These are phyloP conservation scores for Rhynchophorus ferrugineus DNA, from an alignment of 1,140 invertebrate species.

Conservation along the genomic window DNA sequence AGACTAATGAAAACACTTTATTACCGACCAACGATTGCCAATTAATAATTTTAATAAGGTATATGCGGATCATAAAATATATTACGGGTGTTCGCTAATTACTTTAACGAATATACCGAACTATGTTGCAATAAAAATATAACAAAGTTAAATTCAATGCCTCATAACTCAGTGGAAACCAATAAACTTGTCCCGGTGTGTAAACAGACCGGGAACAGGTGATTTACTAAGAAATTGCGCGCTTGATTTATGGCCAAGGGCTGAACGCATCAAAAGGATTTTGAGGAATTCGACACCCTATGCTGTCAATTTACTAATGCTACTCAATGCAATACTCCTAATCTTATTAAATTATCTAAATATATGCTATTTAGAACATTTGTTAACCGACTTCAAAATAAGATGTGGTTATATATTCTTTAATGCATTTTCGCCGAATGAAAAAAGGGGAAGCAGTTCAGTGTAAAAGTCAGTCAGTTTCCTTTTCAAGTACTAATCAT, in stretches of 20 bases:
- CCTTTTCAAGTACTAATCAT: too few species aligned
- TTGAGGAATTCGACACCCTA: too few species aligned
- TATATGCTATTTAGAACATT: too few species aligned
- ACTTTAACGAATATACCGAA: slow-evolving; percentile 18
- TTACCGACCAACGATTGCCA: slow-evolving; percentile 15
- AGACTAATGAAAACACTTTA: slow-evolving; percentile 8
- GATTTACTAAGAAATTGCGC: slow-evolving; percentile 24
- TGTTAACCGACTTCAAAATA: too few species aligned
- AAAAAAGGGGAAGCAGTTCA: too few species aligned
- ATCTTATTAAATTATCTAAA: too few species aligned
- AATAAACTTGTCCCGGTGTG: slow-evolving; percentile 28
- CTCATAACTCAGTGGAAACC: slow-evolving; percentile 26
- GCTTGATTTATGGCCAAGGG: slow-evolving; percentile 11
- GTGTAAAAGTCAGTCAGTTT: too few species aligned
- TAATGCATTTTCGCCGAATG: too few species aligned
- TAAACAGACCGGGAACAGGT: slow-evolving; percentile 31
- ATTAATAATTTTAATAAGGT: slow-evolving; percentile 25
- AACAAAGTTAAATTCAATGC: slow-evolving; percentile 29
- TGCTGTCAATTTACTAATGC: too few species aligned
- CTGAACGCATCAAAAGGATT: slow-evolving; percentile 9
- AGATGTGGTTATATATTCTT: too few species aligned
- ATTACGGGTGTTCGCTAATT: slow-evolving; percentile 20
- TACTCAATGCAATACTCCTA: too few species aligned
- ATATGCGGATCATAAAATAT: slow-evolving; percentile 20
- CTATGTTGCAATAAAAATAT: slow-evolving; percentile 33